These are phyloP conservation scores for Chitala chitala DNA, from an alignment of 2,113 vertebrate genomes.

Conservation along the genomic window DNA sequence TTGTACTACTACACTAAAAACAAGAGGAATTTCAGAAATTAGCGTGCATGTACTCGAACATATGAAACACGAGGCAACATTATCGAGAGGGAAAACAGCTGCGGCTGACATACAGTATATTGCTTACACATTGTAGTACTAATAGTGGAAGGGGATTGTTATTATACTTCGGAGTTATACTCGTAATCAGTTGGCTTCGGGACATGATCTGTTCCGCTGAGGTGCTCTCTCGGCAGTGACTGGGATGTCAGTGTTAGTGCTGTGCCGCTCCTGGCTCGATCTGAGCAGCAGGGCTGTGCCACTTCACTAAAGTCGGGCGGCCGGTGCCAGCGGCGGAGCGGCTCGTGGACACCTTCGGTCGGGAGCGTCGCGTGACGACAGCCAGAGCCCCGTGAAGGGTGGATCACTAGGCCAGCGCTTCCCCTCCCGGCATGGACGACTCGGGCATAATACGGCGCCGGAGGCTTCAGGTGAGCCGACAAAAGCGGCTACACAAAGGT, in stretches of 20 bases:
- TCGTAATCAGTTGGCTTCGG: constrained; percentile 17
- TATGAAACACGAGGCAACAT: neutral
- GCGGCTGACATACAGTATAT: neutral
- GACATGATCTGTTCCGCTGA: constrained; percentile 27
- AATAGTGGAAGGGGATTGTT: neutral
- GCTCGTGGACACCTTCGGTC: constrained; percentile 16
- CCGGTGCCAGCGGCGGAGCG: constrained; percentile 19
- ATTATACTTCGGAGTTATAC: neutral
- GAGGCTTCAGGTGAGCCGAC: constrained; percentile 60
- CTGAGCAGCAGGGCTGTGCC: constrained; percentile 22
- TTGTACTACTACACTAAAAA: neutral
- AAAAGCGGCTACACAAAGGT: neutral
- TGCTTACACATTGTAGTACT: neutral
- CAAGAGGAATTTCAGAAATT: neutral
- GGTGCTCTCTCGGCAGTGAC: constrained; percentile 36
- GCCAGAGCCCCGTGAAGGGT: constrained; percentile 18
- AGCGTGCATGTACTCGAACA: neutral
- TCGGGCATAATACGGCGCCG: constrained; percentile 65
- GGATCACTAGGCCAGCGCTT: neutral
- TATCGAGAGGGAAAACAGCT: neutral
- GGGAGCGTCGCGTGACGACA: constrained; percentile 35
- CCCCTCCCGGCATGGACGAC: constrained; percentile 53
- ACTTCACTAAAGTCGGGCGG: constrained; percentile 35
- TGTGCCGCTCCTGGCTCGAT: constrained; percentile 30
- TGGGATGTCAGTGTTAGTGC: constrained; percentile 25